Conservation (phyloP, 2,113 vertebrate species). For the Rissa tridactyla region DNA sequence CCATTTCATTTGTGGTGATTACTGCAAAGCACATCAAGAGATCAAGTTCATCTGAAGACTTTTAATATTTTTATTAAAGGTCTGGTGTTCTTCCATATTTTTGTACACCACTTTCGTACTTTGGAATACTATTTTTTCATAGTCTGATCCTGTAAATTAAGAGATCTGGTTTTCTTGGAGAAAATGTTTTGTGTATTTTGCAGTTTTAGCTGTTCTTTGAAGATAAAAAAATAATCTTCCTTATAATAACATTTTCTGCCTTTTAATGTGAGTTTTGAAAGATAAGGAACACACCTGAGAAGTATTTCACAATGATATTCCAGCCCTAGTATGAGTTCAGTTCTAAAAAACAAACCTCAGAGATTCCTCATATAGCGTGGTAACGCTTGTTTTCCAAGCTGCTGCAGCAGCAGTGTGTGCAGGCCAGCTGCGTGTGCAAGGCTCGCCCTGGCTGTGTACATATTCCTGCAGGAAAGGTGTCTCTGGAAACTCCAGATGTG, state of each 20-base stretch:
- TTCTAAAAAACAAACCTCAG: neutral
- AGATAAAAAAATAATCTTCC: neutral
- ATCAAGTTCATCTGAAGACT: neutral
- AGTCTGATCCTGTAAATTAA: neutral
- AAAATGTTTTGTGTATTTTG: neutral
- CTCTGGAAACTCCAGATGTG: neutral
- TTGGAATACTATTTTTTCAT: slow-evolving; percentile 1
- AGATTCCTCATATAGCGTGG: neutral
- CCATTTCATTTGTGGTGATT: neutral
- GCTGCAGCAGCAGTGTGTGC: neutral
- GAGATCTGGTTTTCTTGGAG: neutral
- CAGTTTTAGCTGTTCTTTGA: neutral
- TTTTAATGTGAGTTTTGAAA: neutral
- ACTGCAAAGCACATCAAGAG: neutral
- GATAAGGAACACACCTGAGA: neutral
- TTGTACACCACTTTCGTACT: slow-evolving; percentile 29
- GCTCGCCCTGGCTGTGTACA: neutral
- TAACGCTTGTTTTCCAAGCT: neutral
- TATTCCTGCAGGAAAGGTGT: neutral
- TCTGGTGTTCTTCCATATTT: neutral
- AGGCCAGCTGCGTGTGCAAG: neutral
- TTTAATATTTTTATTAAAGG: slow-evolving; percentile 31
- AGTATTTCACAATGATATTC: neutral
- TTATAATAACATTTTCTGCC: neutral
- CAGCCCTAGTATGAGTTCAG: neutral